phyloP scores from a whole-genome alignment of 2,888 invertebrate genomes.

The Danaus chrysippus region DNA sequence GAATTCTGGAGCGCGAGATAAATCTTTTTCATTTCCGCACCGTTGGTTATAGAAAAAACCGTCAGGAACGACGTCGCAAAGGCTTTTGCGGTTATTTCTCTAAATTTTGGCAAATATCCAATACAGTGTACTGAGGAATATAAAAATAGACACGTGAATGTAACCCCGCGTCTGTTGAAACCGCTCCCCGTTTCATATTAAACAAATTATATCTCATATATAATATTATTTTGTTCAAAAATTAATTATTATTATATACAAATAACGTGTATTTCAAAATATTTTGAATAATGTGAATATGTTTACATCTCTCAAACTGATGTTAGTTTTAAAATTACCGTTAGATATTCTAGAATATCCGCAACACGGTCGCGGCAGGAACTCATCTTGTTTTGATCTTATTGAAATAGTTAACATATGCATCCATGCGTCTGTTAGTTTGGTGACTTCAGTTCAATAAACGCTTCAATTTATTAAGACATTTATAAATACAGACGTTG shows the following conservation, averaged over 20 bases:
- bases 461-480: too few relatives aligned
- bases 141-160: conserved; percentile 7
- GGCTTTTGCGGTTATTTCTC: conserved; percentile 31
- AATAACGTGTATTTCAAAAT: too few relatives aligned
- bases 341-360: neutral
- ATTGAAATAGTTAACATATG: too few relatives aligned
- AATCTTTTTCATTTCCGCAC: conserved; percentile 34
- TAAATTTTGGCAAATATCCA: conserved; percentile 32
- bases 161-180: neutral
- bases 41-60: conserved; percentile 26
- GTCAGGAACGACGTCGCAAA: conserved; percentile 27
- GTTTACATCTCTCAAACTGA: too few relatives aligned
- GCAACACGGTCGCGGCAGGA: neutral
- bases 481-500: too few relatives aligned
- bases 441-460: too few relatives aligned
- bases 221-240: too few relatives aligned
- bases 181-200: neutral
- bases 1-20: conserved; percentile 22
- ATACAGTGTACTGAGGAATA: conserved; percentile 17
- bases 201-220: too few relatives aligned
- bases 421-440: too few relatives aligned
- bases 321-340: neutral
- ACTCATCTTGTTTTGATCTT: neutral
- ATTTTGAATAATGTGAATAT: too few relatives aligned
- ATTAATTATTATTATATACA: too few relatives aligned